A percentile compares a stretch with the other conserved stretches of the same genome.
Conservation (phyloP, 2,888 invertebrate species). For the Parnassius glacialis region DNA sequence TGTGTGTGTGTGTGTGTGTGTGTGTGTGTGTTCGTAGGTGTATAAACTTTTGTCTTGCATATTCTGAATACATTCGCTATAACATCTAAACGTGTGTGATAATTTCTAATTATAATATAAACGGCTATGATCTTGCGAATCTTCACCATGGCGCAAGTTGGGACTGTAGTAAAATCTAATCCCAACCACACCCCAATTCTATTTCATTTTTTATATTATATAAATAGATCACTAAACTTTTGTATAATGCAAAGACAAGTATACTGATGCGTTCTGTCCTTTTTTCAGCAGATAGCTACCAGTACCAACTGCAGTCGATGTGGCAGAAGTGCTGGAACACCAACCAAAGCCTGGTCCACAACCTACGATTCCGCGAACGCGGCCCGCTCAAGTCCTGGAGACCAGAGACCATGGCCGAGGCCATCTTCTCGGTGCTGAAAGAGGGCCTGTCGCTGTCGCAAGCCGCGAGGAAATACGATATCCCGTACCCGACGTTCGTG, state of each 20-base stretch:
- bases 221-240: too few species aligned
- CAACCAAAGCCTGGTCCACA: constrained; percentile 94
- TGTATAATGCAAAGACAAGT: not conserved
- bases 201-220: too few species aligned
- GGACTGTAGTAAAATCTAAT: too few species aligned
- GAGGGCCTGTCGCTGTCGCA: constrained; percentile 94
- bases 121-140: too few species aligned
- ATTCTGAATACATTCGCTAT: too few species aligned
- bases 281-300: constrained; percentile 93
- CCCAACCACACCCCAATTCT: too few species aligned
- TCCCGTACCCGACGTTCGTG: constrained; percentile 96
- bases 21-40: too few species aligned
- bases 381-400: constrained; percentile 96
- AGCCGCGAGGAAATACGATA: constrained; percentile 96
- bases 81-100: too few species aligned
- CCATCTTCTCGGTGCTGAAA: constrained; percentile 94
- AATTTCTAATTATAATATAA: too few species aligned
- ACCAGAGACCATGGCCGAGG: constrained; percentile 97
- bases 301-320: constrained; percentile 96
- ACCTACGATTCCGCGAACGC: constrained; percentile 93
- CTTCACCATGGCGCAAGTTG: too few species aligned
- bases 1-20: too few species aligned
- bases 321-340: constrained; percentile 98
- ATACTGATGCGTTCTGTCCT: constrained; percentile 47
- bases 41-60: too few species aligned